Base-by-base conservation (phyloP, 1,140 invertebrate genomes). In the Platyscapa corneri region DNA sequence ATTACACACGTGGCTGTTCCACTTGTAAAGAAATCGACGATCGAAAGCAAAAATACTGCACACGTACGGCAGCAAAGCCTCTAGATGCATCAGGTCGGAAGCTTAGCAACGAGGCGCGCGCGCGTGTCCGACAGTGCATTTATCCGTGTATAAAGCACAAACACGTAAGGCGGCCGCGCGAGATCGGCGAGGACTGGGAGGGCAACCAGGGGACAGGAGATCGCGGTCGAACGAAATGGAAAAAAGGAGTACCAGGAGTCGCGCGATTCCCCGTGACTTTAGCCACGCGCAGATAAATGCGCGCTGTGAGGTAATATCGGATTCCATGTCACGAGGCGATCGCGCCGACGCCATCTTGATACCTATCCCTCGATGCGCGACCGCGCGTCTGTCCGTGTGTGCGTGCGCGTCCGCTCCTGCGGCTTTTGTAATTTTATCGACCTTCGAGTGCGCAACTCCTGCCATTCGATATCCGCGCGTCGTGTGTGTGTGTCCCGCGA, bases 251-350 rank as follows among this genome's bases (percentile, higher is more conserved):
- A 20, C 67, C 64, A 70, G 82, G 65, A 64, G 46, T 83, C 60
- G 81, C 83, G 81, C 83, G 83, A 60, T 60, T 60, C 56, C 56
- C 86, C 88, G 88, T 86, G 89, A 88, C 88, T 88, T 88, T 88
- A 88, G 88, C 88, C 89, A 89, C 87, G 87, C 83, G 82, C 67
- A n/a, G n/a, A n/a, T n/a, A n/a, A n/a, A n/a, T n/a, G 77, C 74
- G 78, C 77, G 77, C 78, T 46, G 86, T 89, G 88, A 89, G 88
- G 89, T 89, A 90, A 90, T 88, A 89, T 88, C 87, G 86, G 88
- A 89, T 89, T 89, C 89, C 89, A 85, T 88, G 87, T 85, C 87
- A 87, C 85, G 83, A 86, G 86, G 75, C 79, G 82, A 83, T 30
- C 56, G 70, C 53, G 30, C 46, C 32, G 64, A 60, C 86, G 85